Base-by-base conservation (phyloP, 1,140 invertebrate genomes). In the Thaumetopoea pityocampa region DNA sequence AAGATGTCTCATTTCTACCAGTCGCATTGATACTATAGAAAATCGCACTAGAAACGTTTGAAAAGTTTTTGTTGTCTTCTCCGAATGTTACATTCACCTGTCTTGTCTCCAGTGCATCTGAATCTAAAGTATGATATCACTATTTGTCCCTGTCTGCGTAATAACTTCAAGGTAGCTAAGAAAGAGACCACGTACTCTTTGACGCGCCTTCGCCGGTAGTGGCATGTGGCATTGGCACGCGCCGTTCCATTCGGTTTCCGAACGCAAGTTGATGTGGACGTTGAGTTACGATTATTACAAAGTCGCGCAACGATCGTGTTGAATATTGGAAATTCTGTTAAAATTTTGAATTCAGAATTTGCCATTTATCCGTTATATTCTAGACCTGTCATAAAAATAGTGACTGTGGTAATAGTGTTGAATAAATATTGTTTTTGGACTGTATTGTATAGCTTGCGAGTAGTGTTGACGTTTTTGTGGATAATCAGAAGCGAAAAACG, bases 201-300 rank as follows among this genome's bases (percentile, higher is more conserved):
- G 50, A 29, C 41, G 32, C 20, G 51, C 32, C 51, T 56, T 51
- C 51, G 53, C 43, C 56, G 51, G 54, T 53, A 56, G 45, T 48
- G 65, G 63, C 70, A 79, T 79, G 72, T 78, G 74, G 77, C 80
- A 78, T 73, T 78, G 74, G 77, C 80, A 78, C 74, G 80, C 74
- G 77, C 67, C 62, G 56, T 49, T 64, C 50, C 77, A 83, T 79
- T 83, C 77, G 63, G 71, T 76, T 64, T 70, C 51, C 55, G 67
- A 73, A 55, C 64, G 61, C 37, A 37, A 49, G 15, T 34, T 24
- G 6, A 56, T 38, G 35, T 37, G 47, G 74, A 68, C 67, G 74
- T 61, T 23, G 47, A 38, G 48, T 15, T 23, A 44, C 24, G 28
- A 52, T 40, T 57, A 51, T 47, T 42, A 20, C 51, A 49, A 51